Evolutionary conservation across 2,113 vertebrate species (phyloP).

Genomic region (Platycercus adscitus): DNA sequence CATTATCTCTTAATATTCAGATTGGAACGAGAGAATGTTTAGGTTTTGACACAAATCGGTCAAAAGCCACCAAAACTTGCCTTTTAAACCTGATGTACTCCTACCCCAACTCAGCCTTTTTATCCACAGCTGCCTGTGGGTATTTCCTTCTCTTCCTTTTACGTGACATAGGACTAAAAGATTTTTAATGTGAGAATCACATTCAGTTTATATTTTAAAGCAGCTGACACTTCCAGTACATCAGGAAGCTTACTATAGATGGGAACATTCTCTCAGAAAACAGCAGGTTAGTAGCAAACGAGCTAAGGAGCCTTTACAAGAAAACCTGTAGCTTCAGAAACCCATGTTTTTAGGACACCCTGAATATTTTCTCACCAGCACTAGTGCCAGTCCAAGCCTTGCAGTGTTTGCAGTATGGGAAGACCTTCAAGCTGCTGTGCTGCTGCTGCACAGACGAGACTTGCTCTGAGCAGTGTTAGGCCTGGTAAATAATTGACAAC

Average conservation of each 20-base stretch:
- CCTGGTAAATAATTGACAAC: neutral
- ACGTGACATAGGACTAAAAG: neutral
- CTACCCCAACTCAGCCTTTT: neutral
- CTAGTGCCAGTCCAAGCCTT: neutral
- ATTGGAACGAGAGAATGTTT: neutral
- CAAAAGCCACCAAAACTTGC: neutral
- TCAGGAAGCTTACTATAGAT: neutral
- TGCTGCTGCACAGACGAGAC: neutral
- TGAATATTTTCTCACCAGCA: neutral
- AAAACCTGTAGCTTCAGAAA: neutral
- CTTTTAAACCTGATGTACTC: neutral
- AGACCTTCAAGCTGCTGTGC: neutral
- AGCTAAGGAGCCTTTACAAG: neutral
- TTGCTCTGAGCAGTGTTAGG: neutral
- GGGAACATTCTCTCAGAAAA: neutral
- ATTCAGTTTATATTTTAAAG: neutral
- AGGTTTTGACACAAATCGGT: neutral
- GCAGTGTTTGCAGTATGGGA: fast-evolving
- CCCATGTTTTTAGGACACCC: fast-evolving
- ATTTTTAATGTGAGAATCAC: neutral
- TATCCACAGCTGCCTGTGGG: neutral
- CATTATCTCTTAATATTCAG: neutral
- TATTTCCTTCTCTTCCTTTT: neutral
- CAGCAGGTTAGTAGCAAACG: neutral
- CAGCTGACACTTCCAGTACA: neutral